A percentile compares a stretch with the other conserved stretches of the same genome.
Conservation (phyloP, 2,797 vertebrate genomes). For the Acrocephalus scirpaceus region DNA sequence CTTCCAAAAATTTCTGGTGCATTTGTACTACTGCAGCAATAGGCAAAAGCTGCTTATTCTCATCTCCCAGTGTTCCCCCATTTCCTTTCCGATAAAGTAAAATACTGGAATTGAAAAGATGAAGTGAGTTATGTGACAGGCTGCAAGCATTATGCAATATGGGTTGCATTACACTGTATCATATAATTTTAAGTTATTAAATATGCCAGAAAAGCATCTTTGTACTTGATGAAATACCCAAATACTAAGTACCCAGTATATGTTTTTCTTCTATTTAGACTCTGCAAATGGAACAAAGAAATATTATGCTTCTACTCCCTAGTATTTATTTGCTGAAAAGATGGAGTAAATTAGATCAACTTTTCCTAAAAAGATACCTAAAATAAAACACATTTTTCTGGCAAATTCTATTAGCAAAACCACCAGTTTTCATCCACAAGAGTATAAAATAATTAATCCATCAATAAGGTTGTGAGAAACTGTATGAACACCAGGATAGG, state of each 20-base stretch:
- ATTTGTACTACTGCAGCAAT: background rate
- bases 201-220: slow-evolving; percentile 24
- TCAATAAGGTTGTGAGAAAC: slow-evolving; percentile 50
- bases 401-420: slow-evolving; percentile 56
- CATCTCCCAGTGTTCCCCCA: background rate
- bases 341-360: slow-evolving; percentile 54
- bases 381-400: slow-evolving; percentile 41
- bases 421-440: slow-evolving; percentile 29
- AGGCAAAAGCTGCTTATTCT: background rate
- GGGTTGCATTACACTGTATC: background rate
- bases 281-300: slow-evolving; percentile 38
- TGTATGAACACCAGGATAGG: background rate
- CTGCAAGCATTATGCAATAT: background rate
- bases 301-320: background rate
- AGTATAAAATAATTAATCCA: slow-evolving; percentile 60
- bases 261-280: background rate
- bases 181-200: slow-evolving; percentile 22
- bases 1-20: background rate
- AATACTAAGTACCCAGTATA: slow-evolving; percentile 1
- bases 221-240: slow-evolving; percentile 52
- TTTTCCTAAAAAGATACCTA: slow-evolving; percentile 37
- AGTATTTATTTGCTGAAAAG: slow-evolving; percentile 42
- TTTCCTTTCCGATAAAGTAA: slow-evolving; percentile 20
- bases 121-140: slow-evolving; percentile 15
- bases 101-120: slow-evolving; percentile 39